Conservation (phyloP, 2,888 invertebrate species). For the Deilephila porcellus region DNA sequence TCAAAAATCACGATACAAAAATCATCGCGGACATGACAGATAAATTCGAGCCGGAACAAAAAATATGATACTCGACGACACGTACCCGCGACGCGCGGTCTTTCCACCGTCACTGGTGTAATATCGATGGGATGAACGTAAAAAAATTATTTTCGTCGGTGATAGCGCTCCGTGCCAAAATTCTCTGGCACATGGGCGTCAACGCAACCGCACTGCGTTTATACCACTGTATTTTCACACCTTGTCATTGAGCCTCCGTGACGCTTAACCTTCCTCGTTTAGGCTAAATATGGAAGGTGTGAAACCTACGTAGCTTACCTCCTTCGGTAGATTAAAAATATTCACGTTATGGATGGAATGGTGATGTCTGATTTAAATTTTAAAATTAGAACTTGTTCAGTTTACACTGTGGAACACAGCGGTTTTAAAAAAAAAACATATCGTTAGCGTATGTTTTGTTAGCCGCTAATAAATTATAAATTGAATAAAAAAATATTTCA, state of each 20-base stretch:
- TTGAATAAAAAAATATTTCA: not conserved
- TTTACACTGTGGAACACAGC: too few species aligned
- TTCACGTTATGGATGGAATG: too few species aligned
- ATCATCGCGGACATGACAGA: not conserved
- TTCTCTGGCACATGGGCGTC: slow-evolving; percentile 47
- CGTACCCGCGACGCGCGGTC: slow-evolving; percentile 40
- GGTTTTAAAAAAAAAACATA: not conserved
- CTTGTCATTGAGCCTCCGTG: slow-evolving; percentile 28
- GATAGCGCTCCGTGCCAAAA: slow-evolving; percentile 60
- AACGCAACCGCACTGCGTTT: slow-evolving; percentile 26
- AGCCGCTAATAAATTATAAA: too few species aligned
- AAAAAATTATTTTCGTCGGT: slow-evolving; percentile 60
- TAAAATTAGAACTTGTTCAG: too few species aligned
- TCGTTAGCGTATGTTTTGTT: not conserved
- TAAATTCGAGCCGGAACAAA: slow-evolving; percentile 22
- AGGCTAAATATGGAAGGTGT: slow-evolving; percentile 12
- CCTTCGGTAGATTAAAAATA: too few species aligned
- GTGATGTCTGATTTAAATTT: too few species aligned
- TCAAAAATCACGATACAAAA: not conserved
- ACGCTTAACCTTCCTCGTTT: slow-evolving; percentile 6
- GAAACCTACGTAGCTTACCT: too few species aligned
- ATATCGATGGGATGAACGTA: slow-evolving; percentile 38
- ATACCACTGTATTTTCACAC: not conserved
- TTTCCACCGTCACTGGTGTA: slow-evolving; percentile 40
- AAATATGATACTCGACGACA: slow-evolving; percentile 42